These are phyloP conservation scores for Sesia apiformis DNA, from an alignment of 2,888 invertebrate species.

Conservation along the genomic window DNA sequence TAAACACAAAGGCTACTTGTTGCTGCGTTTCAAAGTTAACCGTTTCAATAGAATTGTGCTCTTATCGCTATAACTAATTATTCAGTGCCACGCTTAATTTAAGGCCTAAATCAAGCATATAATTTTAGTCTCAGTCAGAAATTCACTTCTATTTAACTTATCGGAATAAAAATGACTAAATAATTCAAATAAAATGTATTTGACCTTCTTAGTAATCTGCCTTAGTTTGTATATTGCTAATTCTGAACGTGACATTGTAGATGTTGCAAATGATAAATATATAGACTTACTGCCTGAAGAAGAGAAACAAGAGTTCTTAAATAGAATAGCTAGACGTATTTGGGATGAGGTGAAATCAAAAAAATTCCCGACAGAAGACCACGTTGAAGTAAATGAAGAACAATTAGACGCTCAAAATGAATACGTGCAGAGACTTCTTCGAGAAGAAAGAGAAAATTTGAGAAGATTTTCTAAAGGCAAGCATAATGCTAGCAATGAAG, in stretches of 20 bases:
- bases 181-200: conserved; percentile 20
- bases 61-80: conserved; percentile 14
- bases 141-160: background rate
- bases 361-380: conserved; percentile 13
- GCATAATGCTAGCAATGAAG: conserved; percentile 1
- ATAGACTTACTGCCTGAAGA: conserved; percentile 45
- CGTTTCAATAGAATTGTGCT: background rate
- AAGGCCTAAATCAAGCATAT: conserved; percentile 13
- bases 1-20: no score
- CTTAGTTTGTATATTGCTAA: conserved; percentile 1
- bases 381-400: conserved; percentile 31
- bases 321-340: conserved; percentile 46
- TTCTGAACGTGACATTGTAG: conserved; percentile 4
- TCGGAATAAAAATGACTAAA: background rate
- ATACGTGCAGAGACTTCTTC: conserved; percentile 34
- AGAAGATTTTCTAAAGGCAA: conserved; percentile 7
- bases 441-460: conserved; percentile 34
- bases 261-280: conserved; percentile 36
- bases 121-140: conserved; percentile 5
- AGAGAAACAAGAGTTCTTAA: conserved; percentile 44
- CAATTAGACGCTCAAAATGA: conserved; percentile 32
- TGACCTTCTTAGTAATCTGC: conserved; percentile 19
- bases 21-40: no score
- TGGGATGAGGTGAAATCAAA: conserved; percentile 27
- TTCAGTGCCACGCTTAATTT: conserved; percentile 9